phyloP scores from a whole-genome alignment of 2,113 vertebrate species.

The Stomatorhinus ivindoensis region DNA sequence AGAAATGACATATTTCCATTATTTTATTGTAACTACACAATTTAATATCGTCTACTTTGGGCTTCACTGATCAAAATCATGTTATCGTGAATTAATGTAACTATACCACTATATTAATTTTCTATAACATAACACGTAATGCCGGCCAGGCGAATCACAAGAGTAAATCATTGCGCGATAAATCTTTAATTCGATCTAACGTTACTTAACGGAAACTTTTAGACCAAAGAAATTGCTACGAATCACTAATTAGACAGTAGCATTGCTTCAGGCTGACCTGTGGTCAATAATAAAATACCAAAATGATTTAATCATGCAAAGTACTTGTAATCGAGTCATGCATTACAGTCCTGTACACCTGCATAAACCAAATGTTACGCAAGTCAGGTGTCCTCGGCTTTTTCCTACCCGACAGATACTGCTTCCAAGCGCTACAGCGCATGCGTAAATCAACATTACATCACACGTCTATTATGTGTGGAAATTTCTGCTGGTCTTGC shows the following conservation, averaged over 20 bases:
- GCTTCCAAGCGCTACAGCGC: neutral
- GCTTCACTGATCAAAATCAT: neutral
- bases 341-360: neutral
- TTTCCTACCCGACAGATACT: neutral
- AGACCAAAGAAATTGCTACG: neutral
- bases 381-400: neutral
- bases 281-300: neutral
- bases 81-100: neutral
- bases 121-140: neutral
- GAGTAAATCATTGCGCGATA: neutral
- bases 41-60: neutral
- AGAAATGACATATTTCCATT: neutral
- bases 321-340: neutral
- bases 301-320: neutral
- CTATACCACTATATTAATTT: neutral
- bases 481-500: neutral
- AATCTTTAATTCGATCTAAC: neutral
- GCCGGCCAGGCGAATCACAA: neutral
- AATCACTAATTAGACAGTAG: no score
- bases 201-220: neutral
- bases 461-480: neutral
- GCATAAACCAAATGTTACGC: neutral
- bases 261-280: no score
- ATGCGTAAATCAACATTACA: neutral
- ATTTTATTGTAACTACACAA: neutral